phyloP scores from a whole-genome alignment of 2,113 vertebrate species.

The Galemys pyrenaicus region DNA sequence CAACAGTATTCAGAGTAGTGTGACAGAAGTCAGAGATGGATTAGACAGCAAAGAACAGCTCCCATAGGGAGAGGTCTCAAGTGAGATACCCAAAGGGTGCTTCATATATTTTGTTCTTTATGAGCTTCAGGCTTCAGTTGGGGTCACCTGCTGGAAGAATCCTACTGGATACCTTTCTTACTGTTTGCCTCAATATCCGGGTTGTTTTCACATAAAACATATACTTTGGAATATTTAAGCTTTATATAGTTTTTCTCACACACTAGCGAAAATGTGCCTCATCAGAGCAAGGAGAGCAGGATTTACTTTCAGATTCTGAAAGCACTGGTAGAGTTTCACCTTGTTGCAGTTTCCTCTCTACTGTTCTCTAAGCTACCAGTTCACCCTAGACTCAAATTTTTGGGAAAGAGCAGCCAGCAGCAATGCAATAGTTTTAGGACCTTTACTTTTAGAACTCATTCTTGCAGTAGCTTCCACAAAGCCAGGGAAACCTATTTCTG shows the following conservation, averaged over 20 bases:
- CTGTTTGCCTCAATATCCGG: background rate
- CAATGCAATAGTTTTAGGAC: too few species aligned
- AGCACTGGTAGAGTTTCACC: background rate
- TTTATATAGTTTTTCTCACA: background rate
- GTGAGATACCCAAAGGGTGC: too few species aligned
- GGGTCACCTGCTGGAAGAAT: too few species aligned
- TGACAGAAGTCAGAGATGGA: too few species aligned
- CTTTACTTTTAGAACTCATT: background rate
- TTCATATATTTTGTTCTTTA: too few species aligned
- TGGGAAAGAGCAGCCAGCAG: background rate
- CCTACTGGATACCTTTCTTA: too few species aligned
- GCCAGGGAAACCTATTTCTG: background rate
- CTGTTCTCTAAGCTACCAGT: background rate
- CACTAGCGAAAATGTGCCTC: background rate
- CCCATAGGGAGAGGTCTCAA: too few species aligned
- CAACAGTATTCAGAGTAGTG: too few species aligned
- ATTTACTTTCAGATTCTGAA: background rate
- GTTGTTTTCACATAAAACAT: background rate
- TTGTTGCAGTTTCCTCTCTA: background rate
- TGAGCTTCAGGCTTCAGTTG: too few species aligned
- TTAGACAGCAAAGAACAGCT: too few species aligned
- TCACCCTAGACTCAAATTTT: background rate
- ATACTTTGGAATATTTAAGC: background rate
- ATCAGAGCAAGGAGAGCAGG: background rate
- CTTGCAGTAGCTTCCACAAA: background rate